Evolutionary conservation across 2,113 vertebrate species (phyloP), one percentile per base, ranked within the genome.

Genomic region (Nesoenas mayeri): DNA sequence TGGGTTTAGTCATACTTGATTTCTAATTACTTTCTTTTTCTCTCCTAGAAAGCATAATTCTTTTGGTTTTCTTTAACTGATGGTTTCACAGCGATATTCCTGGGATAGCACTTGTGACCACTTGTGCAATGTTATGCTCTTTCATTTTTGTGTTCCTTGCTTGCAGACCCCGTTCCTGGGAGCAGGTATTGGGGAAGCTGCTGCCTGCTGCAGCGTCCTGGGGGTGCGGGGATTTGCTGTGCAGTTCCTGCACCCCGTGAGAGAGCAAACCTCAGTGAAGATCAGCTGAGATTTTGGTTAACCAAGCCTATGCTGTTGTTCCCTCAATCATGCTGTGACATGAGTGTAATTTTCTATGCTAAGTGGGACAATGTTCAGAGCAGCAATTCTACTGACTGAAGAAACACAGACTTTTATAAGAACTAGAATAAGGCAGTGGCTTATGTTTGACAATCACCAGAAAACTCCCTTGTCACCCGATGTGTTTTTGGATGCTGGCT

Each of bases 271-370:
- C 40, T 34, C 15, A 10, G 32, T 24, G 51, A n/a, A 36, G 53
- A 54, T 0, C 2, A 57, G 47, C 0, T 47, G 65, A 36, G 19
- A 36, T 48, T 80, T 18, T 62, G 25, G 36, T 20, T 61, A 75
- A 29, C 51, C 29, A 53, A 79, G 78, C 12, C 44, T 21, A 5
- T 25, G 71, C 1, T 57, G 56, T 6, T 56, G 24, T 38, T 58
- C 8, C 26, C n/a, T 54, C 64, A 34, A 0, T 32, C 2, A 0
- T 26, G 70, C 83, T 57, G 79, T 1, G 6, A 31, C 2, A 9
- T 9, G 56, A 44, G 24, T 34, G 42, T 38, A 8, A 44, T 34
- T 84, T 79, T 50, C 44, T 64, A 0, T 31, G 58, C 81, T 26
- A 67, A 72, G n/a, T 2, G 3, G 66, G 62, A 50, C 62, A 72